Evolutionary conservation across 2,113 vertebrate species (phyloP).

Genomic region (Mustela nigripes): DNA sequence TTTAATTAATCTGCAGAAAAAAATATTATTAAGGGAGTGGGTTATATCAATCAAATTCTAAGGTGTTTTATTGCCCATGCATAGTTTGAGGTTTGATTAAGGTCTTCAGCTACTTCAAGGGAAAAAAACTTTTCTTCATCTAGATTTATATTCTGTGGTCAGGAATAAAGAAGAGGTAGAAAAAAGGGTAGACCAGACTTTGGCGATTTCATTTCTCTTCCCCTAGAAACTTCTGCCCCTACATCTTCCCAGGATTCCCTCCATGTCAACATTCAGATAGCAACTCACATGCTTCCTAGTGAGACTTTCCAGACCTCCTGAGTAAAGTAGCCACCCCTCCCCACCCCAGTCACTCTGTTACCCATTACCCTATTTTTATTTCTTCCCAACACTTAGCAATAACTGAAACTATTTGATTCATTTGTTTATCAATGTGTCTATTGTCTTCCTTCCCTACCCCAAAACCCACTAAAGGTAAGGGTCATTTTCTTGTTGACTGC

Average conservation of each 20-base stretch:
- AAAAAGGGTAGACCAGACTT: background rate
- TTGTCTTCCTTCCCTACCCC: background rate
- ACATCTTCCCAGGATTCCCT: background rate
- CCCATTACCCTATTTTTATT: background rate
- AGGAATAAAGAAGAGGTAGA: background rate
- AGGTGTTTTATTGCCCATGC: background rate
- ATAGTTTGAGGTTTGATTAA: background rate
- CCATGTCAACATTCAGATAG: background rate
- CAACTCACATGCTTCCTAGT: background rate
- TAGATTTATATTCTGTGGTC: conserved; percentile 19
- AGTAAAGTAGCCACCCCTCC: background rate
- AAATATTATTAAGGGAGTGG: background rate
- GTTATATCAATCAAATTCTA: background rate
- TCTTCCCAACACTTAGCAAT: background rate
- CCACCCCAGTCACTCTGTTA: background rate
- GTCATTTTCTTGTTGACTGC: background rate
- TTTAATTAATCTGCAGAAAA: background rate
- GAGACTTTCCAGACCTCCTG: background rate
- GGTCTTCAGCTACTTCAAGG: background rate
- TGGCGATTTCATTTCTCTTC: conserved; percentile 30
- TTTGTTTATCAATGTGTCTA: background rate
- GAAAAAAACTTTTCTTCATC: background rate
- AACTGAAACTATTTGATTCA: background rate
- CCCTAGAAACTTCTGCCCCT: background rate
- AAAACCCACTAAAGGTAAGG: background rate